Percentiles rank a stretch among this genome's conserved stretches.
Conservation (phyloP, 64 coral and sea anemone species). For the Anthopleura sola region DNA sequence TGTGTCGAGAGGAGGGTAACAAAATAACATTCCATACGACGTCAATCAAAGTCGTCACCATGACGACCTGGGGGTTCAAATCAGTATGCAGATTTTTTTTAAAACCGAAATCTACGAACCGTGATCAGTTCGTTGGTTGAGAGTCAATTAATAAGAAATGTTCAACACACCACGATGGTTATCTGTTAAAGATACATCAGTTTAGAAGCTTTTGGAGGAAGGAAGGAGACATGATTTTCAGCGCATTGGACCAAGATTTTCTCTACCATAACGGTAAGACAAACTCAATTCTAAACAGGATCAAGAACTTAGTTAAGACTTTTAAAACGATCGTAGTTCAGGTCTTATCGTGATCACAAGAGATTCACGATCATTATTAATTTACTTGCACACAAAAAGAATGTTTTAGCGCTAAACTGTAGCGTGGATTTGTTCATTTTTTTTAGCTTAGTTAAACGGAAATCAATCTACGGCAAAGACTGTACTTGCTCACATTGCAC, state of each 20-base stretch:
- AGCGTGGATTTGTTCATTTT: background rate
- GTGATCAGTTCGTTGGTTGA: background rate
- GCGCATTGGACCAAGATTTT: background rate
- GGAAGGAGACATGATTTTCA: background rate
- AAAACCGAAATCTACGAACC: background rate
- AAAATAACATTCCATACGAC: background rate
- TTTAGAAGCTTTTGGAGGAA: background rate
- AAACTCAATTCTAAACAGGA: background rate
- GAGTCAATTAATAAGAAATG: background rate
- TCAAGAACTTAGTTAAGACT: background rate
- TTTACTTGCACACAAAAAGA: background rate
- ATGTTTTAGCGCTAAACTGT: background rate
- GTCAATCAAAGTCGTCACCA: background rate
- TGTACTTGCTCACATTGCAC: background rate
- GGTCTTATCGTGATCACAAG: background rate
- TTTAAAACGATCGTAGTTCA: background rate
- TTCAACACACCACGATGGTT: background rate
- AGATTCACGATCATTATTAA: background rate
- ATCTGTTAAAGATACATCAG: background rate
- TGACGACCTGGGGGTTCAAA: background rate
- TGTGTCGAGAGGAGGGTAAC: background rate
- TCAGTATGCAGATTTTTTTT: background rate
- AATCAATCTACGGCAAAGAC: background rate
- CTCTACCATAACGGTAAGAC: background rate
- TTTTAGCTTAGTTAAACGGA: background rate